Conservation (phyloP, 2,888 invertebrate species). For the Cinara cedri region DNA sequence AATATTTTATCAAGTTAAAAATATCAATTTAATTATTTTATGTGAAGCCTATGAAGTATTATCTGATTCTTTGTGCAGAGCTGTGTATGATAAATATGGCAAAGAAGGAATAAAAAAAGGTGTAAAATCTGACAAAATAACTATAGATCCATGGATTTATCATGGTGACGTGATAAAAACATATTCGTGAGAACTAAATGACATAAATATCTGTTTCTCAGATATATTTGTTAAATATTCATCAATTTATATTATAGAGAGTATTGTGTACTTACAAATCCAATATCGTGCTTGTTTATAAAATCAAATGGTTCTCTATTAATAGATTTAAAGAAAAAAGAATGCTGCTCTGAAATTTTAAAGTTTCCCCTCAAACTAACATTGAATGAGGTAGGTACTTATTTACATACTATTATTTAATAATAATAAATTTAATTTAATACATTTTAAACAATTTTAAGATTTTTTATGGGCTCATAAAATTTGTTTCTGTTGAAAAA, state of each 20-base stretch:
- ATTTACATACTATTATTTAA: background rate
- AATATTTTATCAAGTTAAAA: background rate
- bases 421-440: background rate
- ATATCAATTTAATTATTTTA: constrained; percentile 67
- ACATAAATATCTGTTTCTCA: background rate
- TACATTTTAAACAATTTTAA: background rate
- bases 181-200: constrained; percentile 17
- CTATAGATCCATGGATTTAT: constrained; percentile 25
- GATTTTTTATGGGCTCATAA: constrained; percentile 21
- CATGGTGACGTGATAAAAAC: constrained; percentile 14
- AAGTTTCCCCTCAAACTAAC: constrained; percentile 9
- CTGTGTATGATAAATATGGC: constrained; percentile 88
- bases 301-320: background rate
- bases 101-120: constrained; percentile 85
- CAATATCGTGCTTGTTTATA: constrained; percentile 6
- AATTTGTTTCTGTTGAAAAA: constrained; percentile 14
- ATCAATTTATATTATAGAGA: background rate
- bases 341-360: background rate
- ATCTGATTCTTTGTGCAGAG: constrained; percentile 70
- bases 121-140: constrained; percentile 62
- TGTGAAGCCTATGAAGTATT: constrained; percentile 83
- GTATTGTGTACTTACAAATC: constrained; percentile 22
- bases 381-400: constrained; percentile 41
- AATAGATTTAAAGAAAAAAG: background rate
- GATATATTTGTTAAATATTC: background rate